phyloP scores from a whole-genome alignment of 1,140 invertebrate genomes.

The Vollenhovia emeryi region DNA sequence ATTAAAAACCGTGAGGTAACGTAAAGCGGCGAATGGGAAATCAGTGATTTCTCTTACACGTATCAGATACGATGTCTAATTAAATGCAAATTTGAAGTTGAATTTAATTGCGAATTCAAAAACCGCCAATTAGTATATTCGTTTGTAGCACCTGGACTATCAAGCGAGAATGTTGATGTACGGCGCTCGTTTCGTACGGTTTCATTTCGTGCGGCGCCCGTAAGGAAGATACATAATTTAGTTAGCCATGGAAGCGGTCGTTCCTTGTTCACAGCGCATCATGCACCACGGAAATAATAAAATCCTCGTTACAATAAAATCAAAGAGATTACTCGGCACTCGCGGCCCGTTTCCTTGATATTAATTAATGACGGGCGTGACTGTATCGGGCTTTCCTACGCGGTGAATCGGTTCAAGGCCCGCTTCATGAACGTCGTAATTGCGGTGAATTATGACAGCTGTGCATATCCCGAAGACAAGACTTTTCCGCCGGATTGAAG shows the following conservation, averaged over 20 bases:
- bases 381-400: slow-evolving; percentile 8
- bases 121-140: slow-evolving; percentile 38
- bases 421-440: slow-evolving; percentile 56
- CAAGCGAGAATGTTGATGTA: slow-evolving; percentile 20
- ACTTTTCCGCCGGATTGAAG: slow-evolving; percentile 58
- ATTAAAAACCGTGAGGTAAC: neutral
- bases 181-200: neutral
- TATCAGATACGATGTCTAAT: neutral
- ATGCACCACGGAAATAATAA: slow-evolving; percentile 33
- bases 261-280: slow-evolving; percentile 16
- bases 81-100: slow-evolving; percentile 15
- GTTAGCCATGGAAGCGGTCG: slow-evolving; percentile 33
- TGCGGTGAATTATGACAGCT: slow-evolving; percentile 59
- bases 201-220: slow-evolving; percentile 31
- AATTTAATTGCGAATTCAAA: slow-evolving; percentile 11
- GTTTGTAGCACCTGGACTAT: neutral
- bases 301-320: slow-evolving; percentile 50
- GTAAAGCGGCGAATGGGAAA: neutral
- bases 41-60: neutral
- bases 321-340: slow-evolving; percentile 34
- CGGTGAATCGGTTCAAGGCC: slow-evolving; percentile 27
- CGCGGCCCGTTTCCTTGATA: slow-evolving; percentile 28
- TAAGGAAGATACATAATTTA: slow-evolving; percentile 50
- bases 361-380: slow-evolving; percentile 39
- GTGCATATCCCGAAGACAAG: slow-evolving; percentile 49